Evolutionary conservation across 2,888 invertebrate species (phyloP).

Genomic region (Drosophila cognata): DNA sequence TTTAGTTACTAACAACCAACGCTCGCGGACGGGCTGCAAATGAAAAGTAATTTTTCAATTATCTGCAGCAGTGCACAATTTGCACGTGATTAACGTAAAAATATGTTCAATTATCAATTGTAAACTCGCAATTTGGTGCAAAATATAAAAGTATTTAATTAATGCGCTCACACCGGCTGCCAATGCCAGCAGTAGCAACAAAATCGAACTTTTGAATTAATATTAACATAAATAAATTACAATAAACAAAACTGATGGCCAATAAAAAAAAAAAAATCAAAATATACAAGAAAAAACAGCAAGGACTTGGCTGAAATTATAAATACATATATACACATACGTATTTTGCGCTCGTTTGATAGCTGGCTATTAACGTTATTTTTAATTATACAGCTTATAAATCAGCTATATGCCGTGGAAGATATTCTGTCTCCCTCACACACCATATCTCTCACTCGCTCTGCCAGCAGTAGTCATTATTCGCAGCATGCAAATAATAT

Average conservation of each 20-base stretch:
- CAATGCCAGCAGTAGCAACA: constrained; percentile 13
- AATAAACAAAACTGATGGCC: constrained; percentile 14
- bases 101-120: constrained; percentile 72
- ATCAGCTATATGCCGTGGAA: constrained; percentile 20
- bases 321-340: neutral
- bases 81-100: constrained; percentile 65
- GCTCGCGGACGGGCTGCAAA: constrained; percentile 34
- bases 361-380: constrained; percentile 25
- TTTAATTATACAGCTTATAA: constrained; percentile 65
- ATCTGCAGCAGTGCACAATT: constrained; percentile 50
- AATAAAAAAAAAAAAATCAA: constrained; percentile 17
- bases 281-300: constrained; percentile 15
- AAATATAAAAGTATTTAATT: constrained; percentile 44
- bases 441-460: too few species aligned
- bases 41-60: constrained; percentile 58
- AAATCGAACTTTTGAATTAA: constrained; percentile 41
- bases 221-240: constrained; percentile 52
- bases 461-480: constrained; percentile 6
- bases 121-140: constrained; percentile 29
- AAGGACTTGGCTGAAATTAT: constrained; percentile 61
- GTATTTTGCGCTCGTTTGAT: constrained; percentile 29
- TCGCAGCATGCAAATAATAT: constrained; percentile 70
- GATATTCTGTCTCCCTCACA: neutral
- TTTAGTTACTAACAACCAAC: constrained; percentile 72
- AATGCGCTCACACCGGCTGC: constrained; percentile 10